Evolutionary conservation across 2,888 invertebrate genomes (phyloP).

Genomic region (Epistrophe grossulariae): DNA sequence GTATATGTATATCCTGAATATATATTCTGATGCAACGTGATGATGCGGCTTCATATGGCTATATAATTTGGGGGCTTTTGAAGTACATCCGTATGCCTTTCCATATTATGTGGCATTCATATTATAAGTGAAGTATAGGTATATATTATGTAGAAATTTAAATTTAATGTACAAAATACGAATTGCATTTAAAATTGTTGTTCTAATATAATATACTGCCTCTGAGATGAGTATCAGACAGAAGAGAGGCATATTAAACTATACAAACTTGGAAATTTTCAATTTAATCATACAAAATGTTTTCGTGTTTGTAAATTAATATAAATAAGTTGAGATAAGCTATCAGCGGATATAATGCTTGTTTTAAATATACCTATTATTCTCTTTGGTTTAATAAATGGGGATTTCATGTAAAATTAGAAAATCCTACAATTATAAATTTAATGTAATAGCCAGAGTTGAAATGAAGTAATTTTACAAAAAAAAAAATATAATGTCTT

Average conservation of each 20-base stretch:
- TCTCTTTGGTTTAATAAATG: not conserved
- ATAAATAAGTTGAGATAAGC: constrained; percentile 25
- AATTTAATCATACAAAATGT: constrained; percentile 32
- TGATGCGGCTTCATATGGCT: constrained; percentile 13
- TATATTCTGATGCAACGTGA: constrained; percentile 8
- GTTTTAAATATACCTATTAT: not conserved
- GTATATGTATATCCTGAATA: not conserved
- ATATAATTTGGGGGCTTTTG: constrained; percentile 48
- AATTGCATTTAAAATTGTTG: constrained; percentile 46
- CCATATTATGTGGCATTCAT: too few species aligned
- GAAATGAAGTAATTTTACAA: too few species aligned
- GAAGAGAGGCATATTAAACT: not conserved
- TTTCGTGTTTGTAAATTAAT: constrained; percentile 4
- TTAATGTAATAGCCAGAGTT: not conserved
- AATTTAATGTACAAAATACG: constrained; percentile 68
- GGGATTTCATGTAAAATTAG: not conserved
- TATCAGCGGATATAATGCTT: not conserved
- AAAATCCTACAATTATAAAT: not conserved
- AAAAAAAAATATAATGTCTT: too few species aligned
- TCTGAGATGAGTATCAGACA: constrained; percentile 51
- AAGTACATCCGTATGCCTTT: not conserved
- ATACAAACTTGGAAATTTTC: constrained; percentile 38
- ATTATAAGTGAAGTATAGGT: not conserved
- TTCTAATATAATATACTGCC: constrained; percentile 58
- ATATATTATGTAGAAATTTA: constrained; percentile 23